These are phyloP conservation scores for Onchidella celtica DNA, from an alignment of 2,888 invertebrate genomes.

Conservation along the genomic window DNA sequence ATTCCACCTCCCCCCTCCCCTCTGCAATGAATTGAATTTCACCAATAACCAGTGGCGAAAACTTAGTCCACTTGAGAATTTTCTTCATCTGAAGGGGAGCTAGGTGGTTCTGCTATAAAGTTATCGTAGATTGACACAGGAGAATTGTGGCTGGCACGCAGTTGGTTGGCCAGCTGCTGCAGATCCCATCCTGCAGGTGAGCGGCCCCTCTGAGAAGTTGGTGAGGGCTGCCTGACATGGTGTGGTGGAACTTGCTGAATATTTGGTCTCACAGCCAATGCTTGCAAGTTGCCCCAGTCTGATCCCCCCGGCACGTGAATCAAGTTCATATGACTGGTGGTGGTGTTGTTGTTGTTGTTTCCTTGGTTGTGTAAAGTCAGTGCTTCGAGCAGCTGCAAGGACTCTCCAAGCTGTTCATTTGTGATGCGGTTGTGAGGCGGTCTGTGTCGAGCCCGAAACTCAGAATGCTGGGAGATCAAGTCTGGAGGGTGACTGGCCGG, in stretches of 20 bases:
- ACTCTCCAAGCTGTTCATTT: not conserved
- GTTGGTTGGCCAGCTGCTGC: too few species aligned
- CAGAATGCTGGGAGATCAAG: too few species aligned
- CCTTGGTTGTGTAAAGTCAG: not conserved
- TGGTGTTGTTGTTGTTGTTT: not conserved
- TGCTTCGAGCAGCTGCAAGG: not conserved
- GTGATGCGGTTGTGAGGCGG: not conserved
- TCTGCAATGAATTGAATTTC: too few species aligned
- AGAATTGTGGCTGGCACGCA: too few species aligned
- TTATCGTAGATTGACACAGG: too few species aligned
- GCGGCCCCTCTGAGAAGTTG: not conserved
- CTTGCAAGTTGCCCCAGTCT: slow-evolving; percentile 20
- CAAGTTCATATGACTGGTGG: not conserved
- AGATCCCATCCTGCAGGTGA: too few species aligned
- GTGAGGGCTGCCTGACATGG: not conserved
- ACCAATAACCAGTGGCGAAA: too few species aligned
- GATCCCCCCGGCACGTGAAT: slow-evolving; percentile 3
- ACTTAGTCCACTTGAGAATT: not conserved
- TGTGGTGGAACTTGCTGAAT: not conserved
- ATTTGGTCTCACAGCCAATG: not conserved
- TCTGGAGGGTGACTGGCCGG: not conserved
- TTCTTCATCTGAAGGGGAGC: not conserved
- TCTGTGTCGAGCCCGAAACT: not conserved
- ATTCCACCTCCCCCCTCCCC: too few species aligned
- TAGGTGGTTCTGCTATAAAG: too few species aligned